Conservation (phyloP, 2,113 vertebrate species). For the Misgurnus anguillicaudatus region DNA sequence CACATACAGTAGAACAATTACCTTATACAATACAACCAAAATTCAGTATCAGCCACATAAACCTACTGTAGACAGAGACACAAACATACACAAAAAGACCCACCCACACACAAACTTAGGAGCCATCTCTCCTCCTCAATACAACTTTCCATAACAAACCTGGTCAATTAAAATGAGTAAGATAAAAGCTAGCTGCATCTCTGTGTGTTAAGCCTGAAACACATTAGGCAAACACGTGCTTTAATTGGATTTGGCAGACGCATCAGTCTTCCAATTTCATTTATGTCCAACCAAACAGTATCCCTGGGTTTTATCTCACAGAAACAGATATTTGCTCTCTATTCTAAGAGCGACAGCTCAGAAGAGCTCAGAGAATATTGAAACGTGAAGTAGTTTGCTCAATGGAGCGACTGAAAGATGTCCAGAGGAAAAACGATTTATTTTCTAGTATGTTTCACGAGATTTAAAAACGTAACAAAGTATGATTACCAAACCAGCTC, state of each 20-base stretch:
- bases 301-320: constrained; percentile 40
- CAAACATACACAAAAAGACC: neutral
- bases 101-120: constrained; percentile 17
- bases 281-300: constrained; percentile 38
- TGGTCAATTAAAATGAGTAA: constrained; percentile 36
- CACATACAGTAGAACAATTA: neutral
- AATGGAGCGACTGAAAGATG: constrained; percentile 7
- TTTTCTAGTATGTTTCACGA: constrained; percentile 19
- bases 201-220: constrained; percentile 28
- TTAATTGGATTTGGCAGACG: constrained; percentile 42
- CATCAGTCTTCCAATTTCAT: constrained; percentile 48
- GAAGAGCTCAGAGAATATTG: constrained; percentile 11
- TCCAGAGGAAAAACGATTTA: constrained; percentile 3
- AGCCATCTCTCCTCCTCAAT: constrained; percentile 28
- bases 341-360: neutral
- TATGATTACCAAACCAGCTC: constrained; percentile 24
- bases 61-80: neutral
- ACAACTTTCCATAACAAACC: neutral
- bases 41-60: too few relatives aligned
- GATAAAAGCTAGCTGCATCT: constrained; percentile 1
- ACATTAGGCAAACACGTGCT: constrained; percentile 1
- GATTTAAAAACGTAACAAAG: constrained; percentile 23
- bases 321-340: constrained; percentile 43
- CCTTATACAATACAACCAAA: neutral
- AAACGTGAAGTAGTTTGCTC: constrained; percentile 19